These are phyloP conservation scores for Heliconius eleuchia DNA, from an alignment of 1,140 invertebrate genomes.

Conservation along the genomic window DNA sequence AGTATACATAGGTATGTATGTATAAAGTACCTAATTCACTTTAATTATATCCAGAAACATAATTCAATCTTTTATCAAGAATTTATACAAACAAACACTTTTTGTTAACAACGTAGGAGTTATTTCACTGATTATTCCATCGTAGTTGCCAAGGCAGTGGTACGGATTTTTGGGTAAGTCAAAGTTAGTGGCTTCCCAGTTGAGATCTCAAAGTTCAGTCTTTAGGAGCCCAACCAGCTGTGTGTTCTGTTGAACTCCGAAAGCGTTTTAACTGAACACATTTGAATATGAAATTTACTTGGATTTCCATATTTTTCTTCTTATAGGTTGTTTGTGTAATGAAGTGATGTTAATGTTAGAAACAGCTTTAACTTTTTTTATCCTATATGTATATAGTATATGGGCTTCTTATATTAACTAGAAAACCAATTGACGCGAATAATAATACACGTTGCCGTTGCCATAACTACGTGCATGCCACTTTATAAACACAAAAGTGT, in stretches of 20 bases:
- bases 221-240: conserved; percentile 18
- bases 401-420: too few species aligned
- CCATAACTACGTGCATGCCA: too few species aligned
- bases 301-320: background rate
- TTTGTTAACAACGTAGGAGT: background rate
- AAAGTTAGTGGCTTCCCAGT: conserved; percentile 22
- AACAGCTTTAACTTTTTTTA: background rate
- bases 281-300: conserved; percentile 28
- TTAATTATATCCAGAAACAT: background rate
- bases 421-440: too few species aligned
- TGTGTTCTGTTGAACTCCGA: conserved; percentile 27
- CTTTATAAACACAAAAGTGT: too few species aligned
- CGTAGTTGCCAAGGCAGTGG: background rate
- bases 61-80: background rate
- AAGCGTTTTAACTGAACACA: conserved; percentile 26
- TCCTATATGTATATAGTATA: background rate
- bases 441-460: too few species aligned
- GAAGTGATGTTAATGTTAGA: background rate
- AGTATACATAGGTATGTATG: too few species aligned
- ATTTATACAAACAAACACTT: conserved; percentile 1
- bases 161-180: conserved; percentile 20
- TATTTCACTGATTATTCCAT: conserved; percentile 9
- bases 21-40: background rate
- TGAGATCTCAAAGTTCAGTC: conserved; percentile 18
- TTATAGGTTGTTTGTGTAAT: background rate